phyloP scores from a whole-genome alignment of 1,140 invertebrate genomes.

The Drosophila novamexicana region DNA sequence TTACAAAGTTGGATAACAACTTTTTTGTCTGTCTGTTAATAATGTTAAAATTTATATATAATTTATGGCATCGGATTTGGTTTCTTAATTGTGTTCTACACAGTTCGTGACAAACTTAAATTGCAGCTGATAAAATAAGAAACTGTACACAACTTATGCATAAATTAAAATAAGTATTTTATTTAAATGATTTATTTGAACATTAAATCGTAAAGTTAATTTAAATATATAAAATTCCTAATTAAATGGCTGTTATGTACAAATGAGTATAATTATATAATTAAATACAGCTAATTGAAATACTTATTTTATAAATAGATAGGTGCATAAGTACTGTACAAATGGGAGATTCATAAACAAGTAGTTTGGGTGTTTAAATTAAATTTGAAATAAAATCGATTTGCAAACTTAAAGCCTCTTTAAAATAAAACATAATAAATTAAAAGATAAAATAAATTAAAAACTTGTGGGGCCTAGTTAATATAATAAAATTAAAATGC shows the following conservation, averaged over 20 bases:
- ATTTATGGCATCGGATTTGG: too few relatives aligned
- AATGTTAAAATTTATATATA: too few relatives aligned
- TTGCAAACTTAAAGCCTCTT: constrained; percentile 77
- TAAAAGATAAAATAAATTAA: constrained; percentile 49
- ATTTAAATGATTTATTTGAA: constrained; percentile 13
- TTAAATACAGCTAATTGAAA: constrained; percentile 36
- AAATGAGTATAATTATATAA: constrained; percentile 50
- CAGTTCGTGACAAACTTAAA: too few relatives aligned
- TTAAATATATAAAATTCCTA: constrained; percentile 22
- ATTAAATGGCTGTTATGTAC: constrained; percentile 68
- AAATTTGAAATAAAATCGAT: constrained; percentile 44
- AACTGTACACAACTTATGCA: neutral
- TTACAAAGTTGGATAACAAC: too few relatives aligned
- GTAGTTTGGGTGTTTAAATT: constrained; percentile 8
- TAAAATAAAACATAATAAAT: constrained; percentile 56
- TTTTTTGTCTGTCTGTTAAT: too few relatives aligned
- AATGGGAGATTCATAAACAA: constrained; percentile 37
- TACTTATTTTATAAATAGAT: constrained; percentile 2
- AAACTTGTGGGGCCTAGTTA: constrained; percentile 7
- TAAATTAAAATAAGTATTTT: constrained; percentile 1
- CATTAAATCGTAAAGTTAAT: neutral
- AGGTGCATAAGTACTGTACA: constrained; percentile 35
- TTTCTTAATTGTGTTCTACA: too few relatives aligned
- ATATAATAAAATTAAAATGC: constrained; percentile 56
- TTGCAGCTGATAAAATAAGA: too few relatives aligned